Evolutionary conservation across 2,113 vertebrate species (phyloP), one percentile per base, ranked within the genome.

Genomic region (Pygoscelis antarcticus): DNA sequence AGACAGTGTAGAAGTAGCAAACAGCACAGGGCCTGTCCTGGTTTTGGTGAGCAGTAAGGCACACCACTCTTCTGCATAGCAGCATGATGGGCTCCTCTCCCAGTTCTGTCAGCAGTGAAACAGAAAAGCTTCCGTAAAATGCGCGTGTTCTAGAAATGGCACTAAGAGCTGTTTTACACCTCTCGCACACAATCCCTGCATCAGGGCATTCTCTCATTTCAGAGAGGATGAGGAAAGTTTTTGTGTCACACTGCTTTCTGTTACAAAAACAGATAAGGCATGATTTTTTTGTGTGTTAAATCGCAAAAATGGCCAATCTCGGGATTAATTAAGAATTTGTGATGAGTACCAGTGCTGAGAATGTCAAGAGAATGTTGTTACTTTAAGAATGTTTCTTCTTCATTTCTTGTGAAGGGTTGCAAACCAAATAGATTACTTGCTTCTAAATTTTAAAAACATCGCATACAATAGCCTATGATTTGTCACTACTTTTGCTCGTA

Each of bases 1-100:
- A 58, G 93, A 66, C 69, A 83, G 76, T 29, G 85, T 34, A 51
- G 52, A 95, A 87, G 74, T 34, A 76, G 92, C 92, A 78, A 95
- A 80, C 40, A 81, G 94, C 71, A 75, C 0, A 6, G 38, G 34
- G 60, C 76, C 20, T 7, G 79, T 92, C 76, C 95, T 83, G 66
- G 84, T 42, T 42, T 42, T 2, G 9, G 81, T 44, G 92, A 96
- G 94, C 76, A 91, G 51, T 29, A 55, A 82, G 75, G 57, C 40
- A 42, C 36, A 68, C 9, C 51, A 5, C 51, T n/a, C 51, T 3
- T 70, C 46, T 52, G 55, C 2, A 4, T 13, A 61, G 51, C 3
- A 20, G 57, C 40, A 55, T 6, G 60, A 57, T 49, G 81, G 51
- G 54, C 62, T 96, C 55, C 80, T 90, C 81, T 87, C 52, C 83